phyloP scores from a whole-genome alignment of 30 jellyfish, hydroid and myxozoan species.

The Aurelia aurita region DNA sequence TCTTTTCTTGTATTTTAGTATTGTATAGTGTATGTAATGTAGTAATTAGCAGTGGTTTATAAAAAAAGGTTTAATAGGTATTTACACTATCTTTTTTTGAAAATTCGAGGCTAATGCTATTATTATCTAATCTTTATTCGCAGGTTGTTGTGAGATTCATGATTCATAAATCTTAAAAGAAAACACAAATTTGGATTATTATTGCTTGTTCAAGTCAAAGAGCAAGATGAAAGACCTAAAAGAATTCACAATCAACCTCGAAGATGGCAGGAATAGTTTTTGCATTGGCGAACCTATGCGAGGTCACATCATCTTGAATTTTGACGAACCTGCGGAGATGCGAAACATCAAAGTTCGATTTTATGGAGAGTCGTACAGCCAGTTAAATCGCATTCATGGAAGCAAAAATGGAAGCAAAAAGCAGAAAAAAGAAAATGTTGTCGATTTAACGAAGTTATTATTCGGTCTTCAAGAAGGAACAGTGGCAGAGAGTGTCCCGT shows the following conservation, averaged over 20 bases:
- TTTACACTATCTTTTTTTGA: no score
- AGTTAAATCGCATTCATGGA: conserved; percentile 50
- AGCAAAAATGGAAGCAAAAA: conserved; percentile 3
- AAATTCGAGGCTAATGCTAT: no score
- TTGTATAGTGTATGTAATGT: no score
- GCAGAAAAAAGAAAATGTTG: conserved; percentile 52
- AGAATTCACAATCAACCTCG: conserved; percentile 69
- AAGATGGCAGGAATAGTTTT: conserved; percentile 69
- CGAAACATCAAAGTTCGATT: conserved; percentile 74
- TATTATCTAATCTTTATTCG: no score
- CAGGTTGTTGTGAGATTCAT: no score
- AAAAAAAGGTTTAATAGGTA: no score
- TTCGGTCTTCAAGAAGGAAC: conserved; percentile 80
- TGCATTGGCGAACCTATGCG: conserved; percentile 90
- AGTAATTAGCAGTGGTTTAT: no score
- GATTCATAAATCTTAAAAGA: no score
- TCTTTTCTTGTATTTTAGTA: no score
- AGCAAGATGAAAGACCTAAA: conserved; percentile 61
- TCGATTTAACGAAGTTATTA: conserved; percentile 73
- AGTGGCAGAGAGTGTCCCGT: conserved; percentile 44
- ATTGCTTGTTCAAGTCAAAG: neutral
- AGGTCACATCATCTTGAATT: conserved; percentile 70
- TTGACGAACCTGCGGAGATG: conserved; percentile 80
- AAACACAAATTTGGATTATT: no score
- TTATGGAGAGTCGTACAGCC: conserved; percentile 87